Base-by-base conservation (phyloP, 2,113 vertebrate genomes). In the Deroptyus accipitrinus region DNA sequence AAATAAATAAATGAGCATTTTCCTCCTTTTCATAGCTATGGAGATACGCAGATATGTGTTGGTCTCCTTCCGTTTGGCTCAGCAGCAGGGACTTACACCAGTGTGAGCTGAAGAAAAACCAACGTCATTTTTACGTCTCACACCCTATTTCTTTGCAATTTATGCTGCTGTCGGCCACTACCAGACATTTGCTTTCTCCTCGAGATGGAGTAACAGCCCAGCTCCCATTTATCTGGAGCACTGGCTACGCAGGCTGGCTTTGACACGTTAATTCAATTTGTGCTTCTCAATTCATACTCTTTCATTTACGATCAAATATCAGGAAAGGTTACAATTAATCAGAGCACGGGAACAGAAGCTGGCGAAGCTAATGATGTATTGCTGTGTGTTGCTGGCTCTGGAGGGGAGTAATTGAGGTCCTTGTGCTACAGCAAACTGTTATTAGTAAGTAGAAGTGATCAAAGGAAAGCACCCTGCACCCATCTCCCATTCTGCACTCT, bases 321-420 rank as follows among this genome's bases (percentile, higher is more conserved):
- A 13, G 87, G 76, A 90, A 90, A 92, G 94, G 93, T 94, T 94
- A 74, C 91, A 89, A 92, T 95, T 97, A 89, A 96, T 96, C 93
- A 96, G 88, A 52, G 83, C 2, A 0, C 2, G 1, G 39, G 70
- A 94, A 61, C 61, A 81, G 83, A 88, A 83, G 84, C 83, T 5
- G 22, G 72, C 11, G 4, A 74, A 64, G 88, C 94, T 94, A 88
- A 90, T 94, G 72, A 85, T 74, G 35, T 59, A 70, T 85, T 74
- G 6, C 52, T 77, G 72, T 20, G 0, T 73, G 86, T 80, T 69
- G 80, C 89, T 81, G 83, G 63, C 91, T 86, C 76, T 63, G 51
- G 46, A 80, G 76, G 41, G 72, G 77, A 89, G 79, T 68, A 81
- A 92, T 61, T 91, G 80, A 83, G 51, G 52, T 74, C 76, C 81